Evolutionary conservation across 2,888 invertebrate genomes (phyloP), one percentile per base, ranked within the genome.

Genomic region (Trachelus stipa): DNA sequence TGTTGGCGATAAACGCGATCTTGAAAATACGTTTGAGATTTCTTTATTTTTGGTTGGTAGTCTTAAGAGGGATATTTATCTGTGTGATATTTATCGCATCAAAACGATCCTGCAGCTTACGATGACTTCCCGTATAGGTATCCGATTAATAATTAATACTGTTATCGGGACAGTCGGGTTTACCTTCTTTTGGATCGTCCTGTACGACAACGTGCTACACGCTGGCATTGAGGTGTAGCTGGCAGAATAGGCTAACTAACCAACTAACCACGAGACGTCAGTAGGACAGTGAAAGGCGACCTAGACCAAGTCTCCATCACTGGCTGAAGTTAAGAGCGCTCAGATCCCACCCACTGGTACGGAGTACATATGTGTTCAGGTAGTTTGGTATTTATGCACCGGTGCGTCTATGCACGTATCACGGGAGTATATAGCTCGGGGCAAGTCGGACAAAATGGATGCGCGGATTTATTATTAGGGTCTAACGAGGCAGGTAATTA

Each of bases 281-380:
- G 87, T 89, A 87, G 89, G 89, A 89, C 89, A 89, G 89, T 89
- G 89, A 89, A 89, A 89, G 89, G 89, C 89, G 89, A 89, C 89
- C 89, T 89, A 89, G 89, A 89, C 89, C 89, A 89, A 89, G 86
- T 87, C 83, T 86, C 82, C 75, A 77, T 76, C 79, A 80, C 79
- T 77, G 77, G 76, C 76, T 76, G 34, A 74, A n/a, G 30, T 34
- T 37, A 74, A 35, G 34, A 34, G 34, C 74, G 35, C 35, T 33
- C 30, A 30, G 30, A 30, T 56, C 23, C 56, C 56, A 33, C 71
- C 33, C 12, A 34, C 33, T 34, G 11, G 11, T 71, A 34, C 71
- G 12, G 30, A 33, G 31, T 30, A 2, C 71, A 30, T 0, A 12
- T 34, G 30, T 12, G 71, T 71, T 33, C 71, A 33, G 71, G 30